These are phyloP conservation scores for Tetraodon nigroviridis DNA, from an alignment of 2,113 vertebrate species.

Conservation along the genomic window DNA sequence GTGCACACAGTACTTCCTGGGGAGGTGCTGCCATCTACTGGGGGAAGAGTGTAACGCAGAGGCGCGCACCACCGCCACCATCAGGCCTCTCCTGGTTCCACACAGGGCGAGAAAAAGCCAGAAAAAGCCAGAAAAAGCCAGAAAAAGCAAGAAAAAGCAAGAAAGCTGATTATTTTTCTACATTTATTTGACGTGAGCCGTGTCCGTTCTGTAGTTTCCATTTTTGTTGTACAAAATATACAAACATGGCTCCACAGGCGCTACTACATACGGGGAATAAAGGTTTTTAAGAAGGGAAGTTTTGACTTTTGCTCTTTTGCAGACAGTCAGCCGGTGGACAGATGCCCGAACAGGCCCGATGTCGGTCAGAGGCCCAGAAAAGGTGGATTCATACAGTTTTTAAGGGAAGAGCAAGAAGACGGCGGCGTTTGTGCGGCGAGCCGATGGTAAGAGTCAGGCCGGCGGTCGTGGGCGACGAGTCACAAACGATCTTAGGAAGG, in stretches of 20 bases:
- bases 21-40: conserved; percentile 52
- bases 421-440: no score
- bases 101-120: background rate
- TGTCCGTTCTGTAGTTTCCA: no score
- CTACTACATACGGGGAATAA: conserved; percentile 46
- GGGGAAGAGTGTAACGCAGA: conserved; percentile 13
- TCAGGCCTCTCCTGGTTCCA: conserved; percentile 9
- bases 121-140: background rate
- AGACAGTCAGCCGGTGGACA: background rate
- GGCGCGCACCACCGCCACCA: conserved; percentile 36
- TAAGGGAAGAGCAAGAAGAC: no score
- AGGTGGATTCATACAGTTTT: no score
- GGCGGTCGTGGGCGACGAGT: no score
- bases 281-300: conserved; percentile 11
- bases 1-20: background rate
- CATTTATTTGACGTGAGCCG: conserved; percentile 25
- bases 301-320: background rate
- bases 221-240: no score
- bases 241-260: background rate
- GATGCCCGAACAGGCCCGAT: background rate
- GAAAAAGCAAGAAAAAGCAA: conserved; percentile 1
- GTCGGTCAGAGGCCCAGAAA: background rate
- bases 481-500: no score
- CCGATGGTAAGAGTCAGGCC: no score
- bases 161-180: conserved; percentile 14